A percentile compares a stretch with the other conserved stretches of the same genome.
Conservation (phyloP, 1,140 invertebrate genomes). For the Lasioglossum albipes region DNA sequence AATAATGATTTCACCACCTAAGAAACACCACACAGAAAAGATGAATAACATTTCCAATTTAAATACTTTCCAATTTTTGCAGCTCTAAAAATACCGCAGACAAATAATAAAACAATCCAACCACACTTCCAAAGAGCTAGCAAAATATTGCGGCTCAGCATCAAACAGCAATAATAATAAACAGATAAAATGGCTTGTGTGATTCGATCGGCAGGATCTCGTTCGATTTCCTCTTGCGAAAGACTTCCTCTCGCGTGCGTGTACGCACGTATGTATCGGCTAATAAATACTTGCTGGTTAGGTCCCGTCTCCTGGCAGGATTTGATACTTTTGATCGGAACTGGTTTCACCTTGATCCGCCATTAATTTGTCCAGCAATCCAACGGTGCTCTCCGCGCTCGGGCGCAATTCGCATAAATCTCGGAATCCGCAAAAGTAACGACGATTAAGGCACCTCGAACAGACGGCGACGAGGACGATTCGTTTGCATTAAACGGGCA, state of each 20-base stretch:
- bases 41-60: no score
- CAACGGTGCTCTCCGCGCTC: not conserved
- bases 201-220: not conserved
- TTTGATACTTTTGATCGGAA: slow-evolving; percentile 27
- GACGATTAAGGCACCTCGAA: slow-evolving; percentile 19
- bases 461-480: slow-evolving; percentile 28
- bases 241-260: not conserved
- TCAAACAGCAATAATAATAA: no score
- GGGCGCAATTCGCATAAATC: slow-evolving; percentile 20
- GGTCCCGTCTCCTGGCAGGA: not conserved
- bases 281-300: slow-evolving; percentile 8
- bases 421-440: slow-evolving; percentile 13
- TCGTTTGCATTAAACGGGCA: slow-evolving; percentile 36
- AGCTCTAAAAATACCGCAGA: no score
- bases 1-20: no score
- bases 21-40: no score
- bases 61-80: no score
- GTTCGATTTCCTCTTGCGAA: not conserved
- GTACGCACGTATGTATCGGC: not conserved
- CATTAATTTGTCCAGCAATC: slow-evolving; percentile 36
- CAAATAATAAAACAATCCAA: no score
- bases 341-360: slow-evolving; percentile 41
- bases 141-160: no score
- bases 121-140: no score
- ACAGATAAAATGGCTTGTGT: no score